Evolutionary conservation across 2,797 vertebrate species (phyloP).

Genomic region (Helarctos malayanus): DNA sequence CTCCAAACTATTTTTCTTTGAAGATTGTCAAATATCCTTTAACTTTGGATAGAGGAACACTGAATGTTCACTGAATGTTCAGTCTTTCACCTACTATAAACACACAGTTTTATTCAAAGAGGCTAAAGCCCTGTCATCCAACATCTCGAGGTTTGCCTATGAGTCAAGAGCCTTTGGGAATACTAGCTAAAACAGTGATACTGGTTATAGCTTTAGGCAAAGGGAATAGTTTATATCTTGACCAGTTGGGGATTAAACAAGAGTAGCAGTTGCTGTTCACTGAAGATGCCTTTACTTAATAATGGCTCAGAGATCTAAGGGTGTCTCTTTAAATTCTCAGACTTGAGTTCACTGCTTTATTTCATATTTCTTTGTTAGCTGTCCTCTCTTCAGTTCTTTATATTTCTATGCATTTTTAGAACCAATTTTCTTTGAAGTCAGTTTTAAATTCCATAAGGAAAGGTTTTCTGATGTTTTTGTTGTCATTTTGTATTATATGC

Average conservation of each 20-base stretch:
- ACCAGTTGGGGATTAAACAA: constrained; percentile 23
- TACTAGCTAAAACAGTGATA: constrained; percentile 45
- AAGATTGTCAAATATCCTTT: constrained; percentile 34
- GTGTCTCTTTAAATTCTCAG: constrained; percentile 3
- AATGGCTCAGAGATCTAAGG: not conserved
- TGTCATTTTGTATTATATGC: not conserved
- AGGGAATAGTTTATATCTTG: constrained; percentile 44
- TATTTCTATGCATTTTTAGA: not conserved
- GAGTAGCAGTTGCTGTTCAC: constrained; percentile 29
- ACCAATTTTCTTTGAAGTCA: not conserved
- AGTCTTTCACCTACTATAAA: not conserved
- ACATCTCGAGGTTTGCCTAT: constrained; percentile 49
- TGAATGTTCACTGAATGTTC: not conserved
- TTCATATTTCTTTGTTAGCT: constrained; percentile 55
- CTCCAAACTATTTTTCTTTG: constrained; percentile 63
- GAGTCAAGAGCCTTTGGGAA: constrained; percentile 57
- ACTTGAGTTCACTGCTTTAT: constrained; percentile 14
- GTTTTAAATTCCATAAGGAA: constrained; percentile 49
- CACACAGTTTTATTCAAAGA: constrained; percentile 61
- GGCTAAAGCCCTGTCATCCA: constrained; percentile 9
- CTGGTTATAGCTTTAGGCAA: not conserved
- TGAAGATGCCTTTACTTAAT: not conserved
- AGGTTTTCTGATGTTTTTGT: not conserved
- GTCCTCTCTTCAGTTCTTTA: not conserved
- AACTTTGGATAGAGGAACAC: constrained; percentile 39